Evolutionary conservation across 2,797 vertebrate species (phyloP).

Genomic region (Labeo calbasu): DNA sequence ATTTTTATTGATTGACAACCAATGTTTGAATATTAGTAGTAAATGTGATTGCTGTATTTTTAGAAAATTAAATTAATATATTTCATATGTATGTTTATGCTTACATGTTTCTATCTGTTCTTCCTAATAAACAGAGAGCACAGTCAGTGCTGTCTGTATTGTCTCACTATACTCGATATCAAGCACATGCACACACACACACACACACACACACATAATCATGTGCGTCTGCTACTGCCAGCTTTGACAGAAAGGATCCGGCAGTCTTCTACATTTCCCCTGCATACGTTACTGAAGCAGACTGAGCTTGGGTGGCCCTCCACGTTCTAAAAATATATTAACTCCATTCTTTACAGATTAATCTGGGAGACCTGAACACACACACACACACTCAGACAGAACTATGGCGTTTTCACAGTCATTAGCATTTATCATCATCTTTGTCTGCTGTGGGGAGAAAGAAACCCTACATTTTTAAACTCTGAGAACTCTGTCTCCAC

Average conservation of each 20-base stretch:
- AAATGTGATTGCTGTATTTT: background rate
- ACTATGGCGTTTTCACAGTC: background rate
- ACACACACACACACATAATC: slow-evolving; percentile 3
- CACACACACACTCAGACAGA: background rate
- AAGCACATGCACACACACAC: background rate
- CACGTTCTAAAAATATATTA: background rate
- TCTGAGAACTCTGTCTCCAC: background rate
- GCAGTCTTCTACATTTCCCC: background rate
- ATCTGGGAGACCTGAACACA: background rate
- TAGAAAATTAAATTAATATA: background rate
- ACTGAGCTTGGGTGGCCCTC: slow-evolving; percentile 2
- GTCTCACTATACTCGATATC: background rate
- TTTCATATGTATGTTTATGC: background rate
- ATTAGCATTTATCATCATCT: background rate
- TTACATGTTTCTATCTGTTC: background rate
- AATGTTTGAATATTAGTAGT: background rate
- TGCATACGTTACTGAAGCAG: background rate
- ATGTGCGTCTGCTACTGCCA: background rate
- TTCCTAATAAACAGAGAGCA: background rate
- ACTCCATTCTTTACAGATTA: background rate
- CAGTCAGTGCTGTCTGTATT: background rate
- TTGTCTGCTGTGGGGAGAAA: background rate
- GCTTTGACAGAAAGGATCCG: background rate
- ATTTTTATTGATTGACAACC: background rate
- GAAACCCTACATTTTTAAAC: background rate